Percentiles rank a stretch among this genome's conserved stretches.
Conservation (phyloP, 2,113 vertebrate genomes). For the Phocoena phocoena region DNA sequence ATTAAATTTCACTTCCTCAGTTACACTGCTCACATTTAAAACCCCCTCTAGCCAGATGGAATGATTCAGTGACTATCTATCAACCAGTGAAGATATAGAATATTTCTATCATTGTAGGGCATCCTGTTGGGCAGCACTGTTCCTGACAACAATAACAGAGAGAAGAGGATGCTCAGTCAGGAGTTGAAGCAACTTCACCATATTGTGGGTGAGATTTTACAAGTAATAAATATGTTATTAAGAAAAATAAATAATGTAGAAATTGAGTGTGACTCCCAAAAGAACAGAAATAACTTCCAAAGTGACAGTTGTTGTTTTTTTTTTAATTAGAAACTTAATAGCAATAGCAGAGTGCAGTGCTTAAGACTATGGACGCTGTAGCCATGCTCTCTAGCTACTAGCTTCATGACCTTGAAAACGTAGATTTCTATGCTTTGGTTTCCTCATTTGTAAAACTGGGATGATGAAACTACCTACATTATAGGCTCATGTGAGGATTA, state of each 20-base stretch:
- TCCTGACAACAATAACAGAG: neutral
- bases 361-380: neutral
- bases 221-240: neutral
- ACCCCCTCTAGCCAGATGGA: neutral
- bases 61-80: neutral
- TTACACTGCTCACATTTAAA: neutral
- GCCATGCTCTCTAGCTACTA: neutral
- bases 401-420: neutral
- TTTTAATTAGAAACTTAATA: neutral
- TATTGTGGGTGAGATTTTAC: too few relatives aligned
- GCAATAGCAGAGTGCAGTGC: neutral
- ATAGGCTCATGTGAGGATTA: neutral
- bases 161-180: neutral
- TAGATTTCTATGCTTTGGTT: neutral
- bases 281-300: neutral
- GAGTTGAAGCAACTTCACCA: neutral
- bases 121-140: rapidly evolving
- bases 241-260: neutral
- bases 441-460: neutral
- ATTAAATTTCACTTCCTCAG: neutral
- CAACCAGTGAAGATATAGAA: neutral
- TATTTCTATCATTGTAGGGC: neutral
- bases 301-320: neutral
- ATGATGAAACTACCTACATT: neutral
- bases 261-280: neutral